These are phyloP conservation scores for Xylocampa areola DNA, from an alignment of 2,888 invertebrate genomes.

Conservation along the genomic window DNA sequence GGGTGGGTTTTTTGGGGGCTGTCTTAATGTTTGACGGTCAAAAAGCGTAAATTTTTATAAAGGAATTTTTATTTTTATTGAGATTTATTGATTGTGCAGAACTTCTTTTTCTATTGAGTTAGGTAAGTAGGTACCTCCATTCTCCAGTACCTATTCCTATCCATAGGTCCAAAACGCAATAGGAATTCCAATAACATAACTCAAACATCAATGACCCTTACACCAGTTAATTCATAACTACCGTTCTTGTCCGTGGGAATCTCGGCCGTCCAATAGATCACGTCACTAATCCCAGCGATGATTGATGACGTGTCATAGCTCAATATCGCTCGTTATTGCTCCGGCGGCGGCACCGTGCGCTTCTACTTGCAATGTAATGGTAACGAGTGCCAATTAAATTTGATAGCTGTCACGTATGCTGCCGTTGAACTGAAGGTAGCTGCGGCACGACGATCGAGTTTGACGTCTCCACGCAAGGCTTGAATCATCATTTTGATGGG, in stretches of 20 bases:
- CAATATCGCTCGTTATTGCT: slow-evolving; percentile 47
- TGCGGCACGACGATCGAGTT: too few relatives aligned
- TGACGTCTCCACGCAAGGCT: too few relatives aligned
- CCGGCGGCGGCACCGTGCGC: too few relatives aligned
- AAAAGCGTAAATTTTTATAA: too few relatives aligned
- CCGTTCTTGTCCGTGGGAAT: slow-evolving; percentile 35
- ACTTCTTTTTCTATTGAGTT: too few relatives aligned
- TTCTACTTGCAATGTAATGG: slow-evolving; percentile 30
- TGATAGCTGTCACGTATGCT: slow-evolving; percentile 60
- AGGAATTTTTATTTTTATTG: too few relatives aligned
- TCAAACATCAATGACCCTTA: neutral
- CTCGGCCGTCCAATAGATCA: slow-evolving; percentile 37
- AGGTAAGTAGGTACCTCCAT: too few relatives aligned
- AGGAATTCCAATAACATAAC: neutral
- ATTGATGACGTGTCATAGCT: slow-evolving; percentile 54
- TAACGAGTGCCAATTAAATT: slow-evolving; percentile 64
- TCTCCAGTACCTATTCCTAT: neutral
- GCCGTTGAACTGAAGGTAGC: too few relatives aligned
- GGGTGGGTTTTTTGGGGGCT: too few relatives aligned
- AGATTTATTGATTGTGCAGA: too few relatives aligned
- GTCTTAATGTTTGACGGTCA: too few relatives aligned
- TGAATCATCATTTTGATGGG: too few relatives aligned
- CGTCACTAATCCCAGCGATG: slow-evolving; percentile 46
- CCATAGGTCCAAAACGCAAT: neutral
- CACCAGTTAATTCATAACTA: slow-evolving; percentile 22